Evolutionary conservation across 2,113 vertebrate genomes (phyloP), one percentile per base, ranked within the genome.

Genomic region (Coreoperca whiteheadi): DNA sequence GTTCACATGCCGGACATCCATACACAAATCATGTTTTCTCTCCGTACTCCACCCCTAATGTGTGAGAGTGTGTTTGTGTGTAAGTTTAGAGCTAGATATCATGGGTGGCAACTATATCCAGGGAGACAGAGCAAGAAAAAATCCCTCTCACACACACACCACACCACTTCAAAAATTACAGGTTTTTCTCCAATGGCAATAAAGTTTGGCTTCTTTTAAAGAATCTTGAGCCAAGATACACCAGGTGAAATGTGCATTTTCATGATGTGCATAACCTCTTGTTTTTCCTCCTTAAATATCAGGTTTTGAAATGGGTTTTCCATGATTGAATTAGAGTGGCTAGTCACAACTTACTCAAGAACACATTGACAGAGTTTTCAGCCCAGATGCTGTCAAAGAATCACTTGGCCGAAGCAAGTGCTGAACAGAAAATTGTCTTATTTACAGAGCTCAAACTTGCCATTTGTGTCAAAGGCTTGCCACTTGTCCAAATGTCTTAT

Each of bases 251-350:
- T 92, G 90, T 81, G 83, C 86, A 88, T 92, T 93, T 93, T 94
- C 91, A 93, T 87, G 89, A 91, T 76, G 83, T 91, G 88, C 87
- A 88, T 92, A 94, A 93, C 89, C 83, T 80, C 69, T 85, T 91
- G 88, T 89, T 94, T 91, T 89, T 86, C 85, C 87, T 90, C 72
- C 84, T 89, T 89, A 88, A 93, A 92, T 86, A 87, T 89, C 84
- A 74, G 65, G 68, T 88, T 91, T 90, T 84, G 41, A 89, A 81
- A 83, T 86, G 81, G n/a, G 80, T 92, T 92, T 89, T 83, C 79
- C 54, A 53, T 90, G 90, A 94, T 92, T 92, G 87, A 92, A 87
- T 94, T 92, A 84, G 79, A 93, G 79, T 73, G 77, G 70, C 81
- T 84, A 73, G 85, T 89, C 86, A 89, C 84, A 87, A 91, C 84